These are phyloP conservation scores for Berghia stephanieae DNA, from an alignment of 1,140 invertebrate genomes.

Conservation along the genomic window DNA sequence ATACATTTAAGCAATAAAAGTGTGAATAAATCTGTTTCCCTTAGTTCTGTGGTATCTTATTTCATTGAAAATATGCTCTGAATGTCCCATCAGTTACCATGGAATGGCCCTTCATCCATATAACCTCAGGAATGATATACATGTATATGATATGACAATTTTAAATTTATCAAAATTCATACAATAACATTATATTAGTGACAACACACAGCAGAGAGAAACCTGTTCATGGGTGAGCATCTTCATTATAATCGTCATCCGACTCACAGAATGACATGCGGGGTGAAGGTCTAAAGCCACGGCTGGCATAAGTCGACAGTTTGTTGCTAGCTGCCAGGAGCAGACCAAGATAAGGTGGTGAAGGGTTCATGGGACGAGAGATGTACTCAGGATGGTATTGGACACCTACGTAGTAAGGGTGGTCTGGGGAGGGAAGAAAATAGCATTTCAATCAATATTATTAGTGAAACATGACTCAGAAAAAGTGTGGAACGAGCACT, in stretches of 20 bases:
- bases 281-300: constrained; percentile 57
- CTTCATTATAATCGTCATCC: constrained; percentile 39
- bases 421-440: constrained; percentile 67
- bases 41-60: too few species aligned
- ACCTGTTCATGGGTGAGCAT: too few species aligned
- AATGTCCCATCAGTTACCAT: too few species aligned
- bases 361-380: constrained; percentile 90
- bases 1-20: too few species aligned
- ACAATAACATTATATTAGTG: too few species aligned
- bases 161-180: too few species aligned
- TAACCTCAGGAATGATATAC: too few species aligned
- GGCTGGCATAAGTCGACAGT: constrained; percentile 44
- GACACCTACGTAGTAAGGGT: constrained; percentile 94
- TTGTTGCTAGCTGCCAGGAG: constrained; percentile 73
- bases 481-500: background rate
- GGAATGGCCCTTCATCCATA: too few species aligned
- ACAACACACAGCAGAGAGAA: too few species aligned
- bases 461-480: background rate
- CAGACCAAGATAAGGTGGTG: constrained; percentile 94
- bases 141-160: too few species aligned
- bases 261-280: constrained; percentile 54
- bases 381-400: constrained; percentile 99
- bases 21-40: too few species aligned
- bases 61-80: too few species aligned
- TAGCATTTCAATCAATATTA: background rate